Evolutionary conservation across 2,113 vertebrate species (phyloP).

Genomic region (Bufo bufo): DNA sequence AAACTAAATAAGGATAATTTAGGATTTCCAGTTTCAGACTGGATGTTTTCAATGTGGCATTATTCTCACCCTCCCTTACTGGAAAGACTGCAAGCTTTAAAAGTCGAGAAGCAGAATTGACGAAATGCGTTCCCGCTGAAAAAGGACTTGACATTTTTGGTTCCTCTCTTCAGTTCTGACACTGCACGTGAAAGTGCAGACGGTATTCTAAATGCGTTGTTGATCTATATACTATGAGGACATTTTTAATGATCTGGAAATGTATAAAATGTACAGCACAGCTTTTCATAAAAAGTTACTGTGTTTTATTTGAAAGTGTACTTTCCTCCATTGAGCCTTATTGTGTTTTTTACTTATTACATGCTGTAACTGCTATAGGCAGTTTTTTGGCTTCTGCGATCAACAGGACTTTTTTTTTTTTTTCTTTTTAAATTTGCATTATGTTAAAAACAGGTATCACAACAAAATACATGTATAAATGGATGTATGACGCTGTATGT

Average conservation of each 20-base stretch:
- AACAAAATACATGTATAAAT: neutral
- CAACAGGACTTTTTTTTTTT: constrained; percentile 1
- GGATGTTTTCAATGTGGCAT: constrained; percentile 99
- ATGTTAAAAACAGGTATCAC: neutral
- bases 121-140: neutral
- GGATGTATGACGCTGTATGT: neutral
- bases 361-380: neutral
- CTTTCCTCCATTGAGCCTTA: constrained; percentile 8
- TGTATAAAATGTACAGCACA: constrained; percentile 49
- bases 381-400: neutral
- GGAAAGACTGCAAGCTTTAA: constrained; percentile 93
- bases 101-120: constrained; percentile 90
- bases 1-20: constrained; percentile 99
- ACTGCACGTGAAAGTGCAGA: neutral
- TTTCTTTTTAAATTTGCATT: neutral
- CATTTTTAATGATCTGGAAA: constrained; percentile 37
- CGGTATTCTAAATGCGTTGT: neutral
- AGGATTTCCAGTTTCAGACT: constrained; percentile 96
- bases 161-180: neutral
- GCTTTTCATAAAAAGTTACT: constrained; percentile 9
- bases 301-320: constrained; percentile 37
- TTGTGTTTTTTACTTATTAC: constrained; percentile 19
- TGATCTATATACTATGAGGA: constrained; percentile 1
- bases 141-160: constrained; percentile 20
- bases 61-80: constrained; percentile 96